phyloP scores from a whole-genome alignment of 2,888 invertebrate species.

The Troglohyphantes excavatus region DNA sequence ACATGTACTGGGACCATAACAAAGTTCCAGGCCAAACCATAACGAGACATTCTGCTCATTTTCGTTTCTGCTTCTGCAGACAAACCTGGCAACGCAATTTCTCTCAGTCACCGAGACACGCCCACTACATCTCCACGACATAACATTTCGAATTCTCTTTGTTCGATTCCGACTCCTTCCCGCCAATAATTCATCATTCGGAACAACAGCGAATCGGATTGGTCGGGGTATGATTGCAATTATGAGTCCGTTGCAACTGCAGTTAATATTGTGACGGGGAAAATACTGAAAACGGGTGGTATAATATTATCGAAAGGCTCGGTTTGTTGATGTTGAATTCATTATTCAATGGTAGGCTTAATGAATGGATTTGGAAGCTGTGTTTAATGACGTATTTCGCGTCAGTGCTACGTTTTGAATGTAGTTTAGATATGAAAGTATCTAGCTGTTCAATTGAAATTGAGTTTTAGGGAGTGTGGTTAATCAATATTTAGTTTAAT shows the following conservation, averaged over 20 bases:
- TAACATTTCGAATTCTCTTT: constrained; percentile 16
- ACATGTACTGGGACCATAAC: constrained; percentile 1
- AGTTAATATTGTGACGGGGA: constrained; percentile 26
- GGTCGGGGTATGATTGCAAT: constrained; percentile 16
- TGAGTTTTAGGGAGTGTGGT: neutral
- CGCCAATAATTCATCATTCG: constrained; percentile 9
- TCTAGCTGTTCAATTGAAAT: neutral
- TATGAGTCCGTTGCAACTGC: constrained; percentile 17
- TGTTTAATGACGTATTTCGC: neutral
- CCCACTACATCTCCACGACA: constrained; percentile 17
- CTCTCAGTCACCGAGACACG: constrained; percentile 28
- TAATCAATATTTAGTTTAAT: no score
- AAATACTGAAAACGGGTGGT: neutral
- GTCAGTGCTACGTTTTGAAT: neutral
- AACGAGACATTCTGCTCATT: constrained; percentile 2
- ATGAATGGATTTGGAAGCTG: constrained; percentile 11
- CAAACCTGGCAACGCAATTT: neutral
- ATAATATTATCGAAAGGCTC: neutral
- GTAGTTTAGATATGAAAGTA: neutral
- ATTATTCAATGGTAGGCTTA: neutral
- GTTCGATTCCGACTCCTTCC: constrained; percentile 4
- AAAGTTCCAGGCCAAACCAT: constrained; percentile 6
- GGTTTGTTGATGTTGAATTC: constrained; percentile 1
- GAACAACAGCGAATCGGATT: neutral
- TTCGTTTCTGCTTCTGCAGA: neutral